Conservation (phyloP, 2,888 invertebrate genomes). For the Ceraclea dissimilis region DNA sequence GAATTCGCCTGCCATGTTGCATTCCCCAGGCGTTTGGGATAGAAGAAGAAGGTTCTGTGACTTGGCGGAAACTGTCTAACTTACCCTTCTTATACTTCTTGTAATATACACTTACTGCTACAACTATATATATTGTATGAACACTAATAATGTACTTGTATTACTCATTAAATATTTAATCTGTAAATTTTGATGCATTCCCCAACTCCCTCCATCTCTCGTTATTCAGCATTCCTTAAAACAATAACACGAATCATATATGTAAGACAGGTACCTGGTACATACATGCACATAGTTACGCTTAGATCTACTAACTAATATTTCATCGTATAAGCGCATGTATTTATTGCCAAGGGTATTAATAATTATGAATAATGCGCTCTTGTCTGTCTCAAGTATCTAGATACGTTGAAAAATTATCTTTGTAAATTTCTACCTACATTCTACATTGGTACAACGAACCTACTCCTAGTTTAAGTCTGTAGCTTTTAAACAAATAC, state of each 20-base stretch:
- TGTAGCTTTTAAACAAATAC: no score
- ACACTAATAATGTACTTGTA: background rate
- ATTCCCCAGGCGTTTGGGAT: conserved; percentile 21
- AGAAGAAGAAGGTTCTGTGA: conserved; percentile 20
- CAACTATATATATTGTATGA: no score
- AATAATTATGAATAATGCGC: background rate
- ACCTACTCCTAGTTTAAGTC: no score
- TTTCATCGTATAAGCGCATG: conserved; percentile 3
- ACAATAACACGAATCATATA: no score
- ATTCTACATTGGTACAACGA: no score
- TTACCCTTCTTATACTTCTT: conserved; percentile 8
- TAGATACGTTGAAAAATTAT: no score
- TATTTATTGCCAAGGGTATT: background rate
- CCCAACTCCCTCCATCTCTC: background rate
- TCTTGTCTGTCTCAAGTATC: no score
- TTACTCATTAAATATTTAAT: conserved; percentile 25
- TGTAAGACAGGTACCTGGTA: no score
- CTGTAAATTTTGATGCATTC: conserved; percentile 17
- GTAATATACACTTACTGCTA: no score
- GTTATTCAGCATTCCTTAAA: conserved; percentile 11
- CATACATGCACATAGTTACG: no score
- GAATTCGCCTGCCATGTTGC: conserved; percentile 25
- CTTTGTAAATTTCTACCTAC: no score
- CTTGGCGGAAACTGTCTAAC: conserved; percentile 22
- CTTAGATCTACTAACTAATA: background rate